These are phyloP conservation scores for Propithecus coquereli DNA, from an alignment of 2,113 vertebrate species.

Conservation along the genomic window DNA sequence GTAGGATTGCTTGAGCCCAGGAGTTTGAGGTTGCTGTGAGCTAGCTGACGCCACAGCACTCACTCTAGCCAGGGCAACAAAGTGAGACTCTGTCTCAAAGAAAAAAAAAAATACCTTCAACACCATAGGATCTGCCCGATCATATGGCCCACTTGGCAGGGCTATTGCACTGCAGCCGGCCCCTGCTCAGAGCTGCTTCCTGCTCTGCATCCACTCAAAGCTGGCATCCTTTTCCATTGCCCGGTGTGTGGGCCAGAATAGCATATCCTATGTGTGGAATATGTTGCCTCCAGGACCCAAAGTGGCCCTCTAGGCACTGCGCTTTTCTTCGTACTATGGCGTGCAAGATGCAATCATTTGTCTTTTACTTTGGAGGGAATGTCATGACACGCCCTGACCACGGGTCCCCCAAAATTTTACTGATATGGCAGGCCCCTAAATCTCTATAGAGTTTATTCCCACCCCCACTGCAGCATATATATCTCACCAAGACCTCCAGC, in stretches of 20 bases:
- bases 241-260: neutral
- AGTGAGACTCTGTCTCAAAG: too few species aligned
- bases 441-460: neutral
- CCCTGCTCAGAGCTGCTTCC: neutral
- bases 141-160: neutral
- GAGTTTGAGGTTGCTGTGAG: too few species aligned
- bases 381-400: neutral
- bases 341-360: neutral
- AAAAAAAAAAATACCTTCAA: neutral
- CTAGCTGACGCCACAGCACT: too few species aligned
- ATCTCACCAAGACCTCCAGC: neutral
- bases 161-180: neutral
- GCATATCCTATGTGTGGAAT: neutral
- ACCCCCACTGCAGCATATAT: neutral
- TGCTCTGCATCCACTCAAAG: neutral
- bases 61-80: too few species aligned
- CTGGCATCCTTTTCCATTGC: neutral
- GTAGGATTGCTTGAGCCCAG: too few species aligned
- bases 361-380: neutral
- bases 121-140: neutral
- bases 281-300: neutral
- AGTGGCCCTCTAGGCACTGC: neutral
- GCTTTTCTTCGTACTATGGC: neutral
- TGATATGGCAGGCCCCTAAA: neutral
- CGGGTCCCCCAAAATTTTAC: neutral